These are phyloP conservation scores for Paraescarpia echinospica DNA, from an alignment of 1,140 invertebrate genomes.

Conservation along the genomic window DNA sequence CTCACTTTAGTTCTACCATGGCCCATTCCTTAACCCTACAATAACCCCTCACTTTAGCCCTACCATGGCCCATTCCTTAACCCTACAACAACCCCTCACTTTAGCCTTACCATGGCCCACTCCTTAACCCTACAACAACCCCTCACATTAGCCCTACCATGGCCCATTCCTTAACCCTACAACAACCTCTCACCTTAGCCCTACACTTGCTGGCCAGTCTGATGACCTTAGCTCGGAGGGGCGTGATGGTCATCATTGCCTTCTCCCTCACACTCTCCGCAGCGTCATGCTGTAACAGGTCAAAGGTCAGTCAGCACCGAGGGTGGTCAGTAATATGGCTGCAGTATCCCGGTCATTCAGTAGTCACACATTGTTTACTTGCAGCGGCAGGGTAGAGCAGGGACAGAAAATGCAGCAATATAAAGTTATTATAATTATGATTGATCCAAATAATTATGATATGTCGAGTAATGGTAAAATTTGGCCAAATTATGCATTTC, in stretches of 20 bases:
- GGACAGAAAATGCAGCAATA: neutral
- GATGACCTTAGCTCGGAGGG: constrained; percentile 38
- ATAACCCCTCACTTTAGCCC: too few species aligned
- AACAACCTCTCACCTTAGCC: constrained; percentile 26
- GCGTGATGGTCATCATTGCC: constrained; percentile 34
- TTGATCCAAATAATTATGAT: neutral
- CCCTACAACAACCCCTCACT: too few species aligned
- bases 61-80: too few species aligned
- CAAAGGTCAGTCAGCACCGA: neutral
- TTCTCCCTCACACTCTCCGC: constrained; percentile 38
- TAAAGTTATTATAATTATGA: neutral
- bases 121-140: too few species aligned
- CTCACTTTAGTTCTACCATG: too few species aligned
- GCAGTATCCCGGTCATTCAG: too few species aligned
- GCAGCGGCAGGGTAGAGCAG: neutral
- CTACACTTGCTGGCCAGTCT: constrained; percentile 42
- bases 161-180: neutral
- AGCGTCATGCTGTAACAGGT: constrained; percentile 39
- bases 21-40: too few species aligned
- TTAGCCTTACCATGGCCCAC: too few species aligned
- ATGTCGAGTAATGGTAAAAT: neutral
- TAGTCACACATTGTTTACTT: too few species aligned
- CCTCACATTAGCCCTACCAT: neutral
- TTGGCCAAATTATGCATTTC: neutral
- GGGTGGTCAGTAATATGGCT: neutral